Base-by-base conservation (phyloP, 92 coral and sea anemone species). In the Epizoanthus stellaris region DNA sequence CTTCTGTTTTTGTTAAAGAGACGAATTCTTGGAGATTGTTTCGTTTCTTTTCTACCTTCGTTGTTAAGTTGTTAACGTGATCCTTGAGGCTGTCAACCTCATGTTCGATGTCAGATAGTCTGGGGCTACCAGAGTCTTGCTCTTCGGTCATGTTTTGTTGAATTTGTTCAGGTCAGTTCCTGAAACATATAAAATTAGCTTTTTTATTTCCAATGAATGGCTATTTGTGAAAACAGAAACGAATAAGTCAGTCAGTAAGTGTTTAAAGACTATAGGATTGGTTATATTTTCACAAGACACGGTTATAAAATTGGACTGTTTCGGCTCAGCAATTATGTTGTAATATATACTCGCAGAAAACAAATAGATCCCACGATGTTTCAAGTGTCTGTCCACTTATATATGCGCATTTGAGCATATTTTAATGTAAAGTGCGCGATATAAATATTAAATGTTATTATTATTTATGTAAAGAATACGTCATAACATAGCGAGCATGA, bases 111-210 rank as follows among this genome's bases (percentile, higher is more conserved):
- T 79, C 83, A 21, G 72, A 79, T 45, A 79, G 52, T 30, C 83
- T 63, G 4, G 83, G 83, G 34, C 83, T 79, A 62, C 83, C 83
- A 12, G 40, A 43, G 61, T 79, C 83, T 21, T 79, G 73, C 7
- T 79, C 83, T 14, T 79, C 83, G 16, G 83, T n/a, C 83, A 79
- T 79, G 64, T 79, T 76, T 43, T 79, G 72, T 43, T 63, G 83
- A 43, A 45, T 9, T 79, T 63, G 14, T 17, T 79, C 59, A 45
- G 70, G 73, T 59, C 83, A 63, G 72, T 61, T 63, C 83, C 83
- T 79, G 72, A 79, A 79, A 79, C 43, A 63, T 71, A 79, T 42
- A 79, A 79, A 79, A 79, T 61, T 10, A 79, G 38, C 47, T 79
- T 62, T 36, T 79, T 63, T 63, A 42, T 59, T 42, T 40, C 59